Base-by-base conservation (phyloP, 2,797 vertebrate genomes). In the Aeoliscus strigatus region DNA sequence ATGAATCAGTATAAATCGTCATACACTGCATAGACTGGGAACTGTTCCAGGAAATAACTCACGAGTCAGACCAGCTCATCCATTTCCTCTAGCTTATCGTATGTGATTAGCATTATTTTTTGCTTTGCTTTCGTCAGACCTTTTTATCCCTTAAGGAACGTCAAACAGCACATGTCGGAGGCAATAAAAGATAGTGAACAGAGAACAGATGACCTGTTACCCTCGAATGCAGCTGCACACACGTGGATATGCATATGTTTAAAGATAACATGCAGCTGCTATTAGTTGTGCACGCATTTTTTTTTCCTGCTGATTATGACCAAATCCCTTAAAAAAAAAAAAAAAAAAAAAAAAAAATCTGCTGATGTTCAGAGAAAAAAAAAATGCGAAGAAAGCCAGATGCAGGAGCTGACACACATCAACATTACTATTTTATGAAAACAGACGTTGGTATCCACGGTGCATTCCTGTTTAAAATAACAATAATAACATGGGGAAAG, bases 361-460 rank as follows among this genome's bases (percentile, higher is more conserved):
- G 27, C 52, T 43, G 37, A 27, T 34, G 53, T 34, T 41, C 1
- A 8, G 27, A 8, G 3, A 3, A 31, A 39, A 24, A 27, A 27
- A 24, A 29, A 39, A 60, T 52, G 48, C 75, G 66, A 66, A 75
- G 60, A 28, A 60, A 40, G 54, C 40, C 34, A 2, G 31, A 65
- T 27, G 39, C 31, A 54, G 21, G 42, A 24, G 54, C 38, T 46
- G 66, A 73, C 45, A 51, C 48, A 66, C 63, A 57, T 80, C 70
- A 60, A 52, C 51, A 62, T 64, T 55, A 54, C 31, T 30, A 50
- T 69, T 77, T 70, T 58, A 67, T 70, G 60, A 60, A 60, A 73
- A 73, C 41, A 43, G 65, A 57, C 63, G 66, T 81, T 69, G 12
- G 43, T 73, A 80, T 79, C 83, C 74, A 61, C 21, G 4, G 33